Percentiles rank a stretch among this genome's conserved stretches.
These are phyloP conservation scores for Pseudochirops corinnae DNA, from an alignment of 2,797 vertebrate species.

Conservation along the genomic window DNA sequence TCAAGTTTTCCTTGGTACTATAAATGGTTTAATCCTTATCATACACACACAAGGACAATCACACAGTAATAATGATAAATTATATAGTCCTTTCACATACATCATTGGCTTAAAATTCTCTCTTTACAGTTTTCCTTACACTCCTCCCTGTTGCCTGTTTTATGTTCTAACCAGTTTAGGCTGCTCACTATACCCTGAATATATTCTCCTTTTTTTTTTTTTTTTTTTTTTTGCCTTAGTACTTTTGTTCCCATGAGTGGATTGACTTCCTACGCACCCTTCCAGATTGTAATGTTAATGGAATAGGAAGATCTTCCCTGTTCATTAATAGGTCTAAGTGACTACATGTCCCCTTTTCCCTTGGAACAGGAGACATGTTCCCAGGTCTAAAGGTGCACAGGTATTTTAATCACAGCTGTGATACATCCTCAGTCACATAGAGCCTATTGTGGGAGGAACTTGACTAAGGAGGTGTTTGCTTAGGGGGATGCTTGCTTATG, in stretches of 20 bases:
- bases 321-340: too few relatives aligned
- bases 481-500: too few relatives aligned
- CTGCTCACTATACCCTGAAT: background rate
- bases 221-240: background rate
- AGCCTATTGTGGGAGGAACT: too few relatives aligned
- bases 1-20: conserved; percentile 14
- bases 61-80: background rate
- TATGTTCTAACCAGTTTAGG: background rate
- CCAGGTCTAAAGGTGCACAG: too few relatives aligned
- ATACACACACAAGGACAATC: background rate
- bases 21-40: background rate
- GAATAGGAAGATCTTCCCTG: too few relatives aligned
- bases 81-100: background rate
- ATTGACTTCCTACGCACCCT: background rate
- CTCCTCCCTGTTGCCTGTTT: background rate
- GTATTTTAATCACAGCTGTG: too few relatives aligned
- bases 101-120: background rate
- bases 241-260: background rate
- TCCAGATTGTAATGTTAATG: background rate
- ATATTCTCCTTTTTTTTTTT: background rate
- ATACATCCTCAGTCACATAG: too few relatives aligned
- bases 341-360: too few relatives aligned
- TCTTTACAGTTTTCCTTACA: background rate
- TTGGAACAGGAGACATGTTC: too few relatives aligned
- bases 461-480: too few relatives aligned